Base-by-base conservation (phyloP, 1,140 invertebrate species). In the Solenopsis fugax region DNA sequence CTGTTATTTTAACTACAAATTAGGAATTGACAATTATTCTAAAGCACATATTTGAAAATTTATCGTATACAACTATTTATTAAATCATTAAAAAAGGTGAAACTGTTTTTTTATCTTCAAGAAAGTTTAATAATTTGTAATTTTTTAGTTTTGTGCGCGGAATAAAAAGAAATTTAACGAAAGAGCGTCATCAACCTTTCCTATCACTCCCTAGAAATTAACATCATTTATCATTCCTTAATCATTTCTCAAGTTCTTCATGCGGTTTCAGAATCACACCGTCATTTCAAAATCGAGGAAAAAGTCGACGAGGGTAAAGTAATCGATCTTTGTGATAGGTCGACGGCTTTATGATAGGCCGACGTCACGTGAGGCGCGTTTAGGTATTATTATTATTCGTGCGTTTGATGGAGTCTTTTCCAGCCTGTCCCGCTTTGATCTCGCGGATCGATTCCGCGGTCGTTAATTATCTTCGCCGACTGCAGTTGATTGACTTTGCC, bases 401-500 rank as follows among this genome's bases (percentile, higher is more conserved):
- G 67, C 78, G 64, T 82, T 73, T 75, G 69, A 84, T 84, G 41
- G 69, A 84, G 80, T 84, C 80, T 84, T 84, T 69, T 71, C 78
- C 52, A 60, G 69, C 52, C 29, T 18, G 34, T 81, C 69, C 56
- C 54, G 41, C 69, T 84, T 84, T 84, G 80, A 84, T 84, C 80
- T 84, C 80, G 69, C 41, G 48, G 77, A 84, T 84, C 80, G 80
- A 84, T 84, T 73, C 80, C 80, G 69, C 56, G 56, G 69, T 84
- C 80, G 80, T 84, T 84, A 84, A 84, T 84, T 84, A 84, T 84
- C 69, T 72, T 73, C 54, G 54, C 80, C 80, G 80, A 73, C 80
- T 84, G 80, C 69, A 84, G 80, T 84, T 84, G 80, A 84, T 84
- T 84, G 80, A 84, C 80, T 84, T 84, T 84, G 69, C 80, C 54